Evolutionary conservation across 2,888 invertebrate species (phyloP), one percentile per base, ranked within the genome.

Genomic region (Pollenia griseotomentosa): DNA sequence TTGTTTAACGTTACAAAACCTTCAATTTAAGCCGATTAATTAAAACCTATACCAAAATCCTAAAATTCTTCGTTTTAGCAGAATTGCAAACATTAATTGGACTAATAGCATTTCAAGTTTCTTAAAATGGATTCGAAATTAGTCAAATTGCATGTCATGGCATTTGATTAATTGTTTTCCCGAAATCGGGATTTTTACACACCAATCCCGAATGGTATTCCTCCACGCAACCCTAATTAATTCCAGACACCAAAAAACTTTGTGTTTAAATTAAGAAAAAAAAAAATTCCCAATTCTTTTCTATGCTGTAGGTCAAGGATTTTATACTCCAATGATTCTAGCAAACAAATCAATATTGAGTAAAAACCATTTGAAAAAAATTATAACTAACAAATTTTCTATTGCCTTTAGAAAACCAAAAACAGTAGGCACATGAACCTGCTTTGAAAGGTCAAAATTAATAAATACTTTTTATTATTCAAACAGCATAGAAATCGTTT

Each of bases 401-500:
- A 66, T 66, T 66, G 80, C 75, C 61, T 61, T 44, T 40, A 19
- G 44, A 59, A 57, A 71, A 65, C 33, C 4, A 33, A 59, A 63
- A 77, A 83, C 80, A 87, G 82, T 77, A 53, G 71, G 40, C 19
- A 59, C 51, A 48, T 84, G 78, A 84, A 81, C 74, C 78, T 63
- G 55, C 33, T 12, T 19, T 10, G 11, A 86, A 86, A 88, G 88
- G 86, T 88, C 88, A 88, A 83, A 80, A 85, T 85, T 85, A 83
- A 78, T 75, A 86, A 84, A 86, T 57, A 70, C 82, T 71, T 79
- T 77, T 85, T 83, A 85, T 68, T 88, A 88, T 88, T 88, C 88
- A 71, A 63, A 79, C n/a, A 77, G 83, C 86, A 88, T 88, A 53
- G 70, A 85, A 88, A 78, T 63, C 84, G 79, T 81, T 84, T 81